Conservation (phyloP, 2,888 invertebrate species). For the Cephus nigrinus region DNA sequence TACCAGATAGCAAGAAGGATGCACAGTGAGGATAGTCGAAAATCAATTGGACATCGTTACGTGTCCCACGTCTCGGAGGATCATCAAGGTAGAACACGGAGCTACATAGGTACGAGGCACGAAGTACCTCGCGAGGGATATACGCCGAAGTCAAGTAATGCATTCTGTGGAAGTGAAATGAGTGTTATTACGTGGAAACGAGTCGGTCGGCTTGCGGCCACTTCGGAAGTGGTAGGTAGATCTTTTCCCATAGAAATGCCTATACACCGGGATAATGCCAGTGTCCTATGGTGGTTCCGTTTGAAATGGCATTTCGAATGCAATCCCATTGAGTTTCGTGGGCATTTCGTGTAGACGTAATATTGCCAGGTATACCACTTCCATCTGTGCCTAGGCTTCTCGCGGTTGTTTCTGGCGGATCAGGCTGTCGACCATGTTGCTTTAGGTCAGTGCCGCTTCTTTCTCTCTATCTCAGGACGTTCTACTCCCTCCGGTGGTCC, state of each 20-base stretch:
- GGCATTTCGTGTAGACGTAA: background rate
- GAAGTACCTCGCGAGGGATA: background rate
- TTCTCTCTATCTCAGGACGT: constrained; percentile 20
- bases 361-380: background rate
- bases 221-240: background rate
- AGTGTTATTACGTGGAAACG: background rate
- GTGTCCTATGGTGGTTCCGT: background rate
- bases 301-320: background rate
- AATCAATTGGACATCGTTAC: background rate
- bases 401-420: constrained; percentile 23
- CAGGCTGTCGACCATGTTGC: constrained; percentile 51
- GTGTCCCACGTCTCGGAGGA: background rate
- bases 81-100: background rate
- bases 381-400: background rate
- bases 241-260: background rate
- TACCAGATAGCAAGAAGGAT: background rate
- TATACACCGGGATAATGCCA: background rate
- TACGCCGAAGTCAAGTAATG: background rate
- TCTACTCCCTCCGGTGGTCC: background rate
- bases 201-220: background rate
- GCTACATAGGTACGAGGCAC: background rate
- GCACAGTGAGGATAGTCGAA: background rate
- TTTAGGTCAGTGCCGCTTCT: constrained; percentile 59
- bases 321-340: background rate
- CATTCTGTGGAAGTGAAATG: background rate